Evolutionary conservation across 2,888 invertebrate genomes (phyloP).

Genomic region (Cerastoderma edule): DNA sequence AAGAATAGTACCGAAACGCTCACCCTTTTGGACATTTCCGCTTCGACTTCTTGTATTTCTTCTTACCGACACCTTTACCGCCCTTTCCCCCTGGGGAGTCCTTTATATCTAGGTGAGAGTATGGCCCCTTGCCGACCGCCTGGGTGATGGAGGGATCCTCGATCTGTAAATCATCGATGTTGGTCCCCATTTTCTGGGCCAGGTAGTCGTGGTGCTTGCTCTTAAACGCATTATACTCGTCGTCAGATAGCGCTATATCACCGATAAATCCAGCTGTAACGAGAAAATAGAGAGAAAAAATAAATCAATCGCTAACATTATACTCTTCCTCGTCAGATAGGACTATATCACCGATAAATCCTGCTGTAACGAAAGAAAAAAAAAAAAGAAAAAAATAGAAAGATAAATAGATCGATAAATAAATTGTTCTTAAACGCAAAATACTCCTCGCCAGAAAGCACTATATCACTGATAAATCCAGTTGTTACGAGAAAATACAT

Average conservation of each 20-base stretch:
- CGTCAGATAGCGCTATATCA: slow-evolving; percentile 79
- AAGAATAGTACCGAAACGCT: too few species aligned
- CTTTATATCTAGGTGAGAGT: slow-evolving; percentile 47
- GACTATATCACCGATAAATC: too few species aligned
- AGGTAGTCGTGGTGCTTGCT: slow-evolving; percentile 35
- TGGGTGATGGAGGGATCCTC: slow-evolving; percentile 68
- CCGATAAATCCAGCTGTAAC: slow-evolving; percentile 76
- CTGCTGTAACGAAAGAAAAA: too few species aligned
- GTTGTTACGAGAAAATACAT: too few species aligned
- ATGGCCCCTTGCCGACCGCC: slow-evolving; percentile 35
- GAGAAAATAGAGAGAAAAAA: not conserved
- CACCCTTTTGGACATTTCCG: slow-evolving; percentile 64
- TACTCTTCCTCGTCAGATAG: too few species aligned
- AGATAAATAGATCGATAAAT: too few species aligned
- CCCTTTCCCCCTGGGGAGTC: slow-evolving; percentile 14
- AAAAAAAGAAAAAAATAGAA: too few species aligned
- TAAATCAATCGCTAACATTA: too few species aligned
- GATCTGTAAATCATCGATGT: slow-evolving; percentile 70
- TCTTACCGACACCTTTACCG: slow-evolving; percentile 25
- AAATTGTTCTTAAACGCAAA: too few species aligned
- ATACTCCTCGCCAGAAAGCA: too few species aligned
- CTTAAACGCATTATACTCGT: slow-evolving; percentile 66
- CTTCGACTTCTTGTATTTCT: slow-evolving; percentile 49
- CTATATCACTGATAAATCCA: too few species aligned
- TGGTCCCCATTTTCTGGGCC: slow-evolving; percentile 53